Evolutionary conservation across 2,797 vertebrate genomes (phyloP), one percentile per base, ranked within the genome.

Genomic region (Platalea minor): DNA sequence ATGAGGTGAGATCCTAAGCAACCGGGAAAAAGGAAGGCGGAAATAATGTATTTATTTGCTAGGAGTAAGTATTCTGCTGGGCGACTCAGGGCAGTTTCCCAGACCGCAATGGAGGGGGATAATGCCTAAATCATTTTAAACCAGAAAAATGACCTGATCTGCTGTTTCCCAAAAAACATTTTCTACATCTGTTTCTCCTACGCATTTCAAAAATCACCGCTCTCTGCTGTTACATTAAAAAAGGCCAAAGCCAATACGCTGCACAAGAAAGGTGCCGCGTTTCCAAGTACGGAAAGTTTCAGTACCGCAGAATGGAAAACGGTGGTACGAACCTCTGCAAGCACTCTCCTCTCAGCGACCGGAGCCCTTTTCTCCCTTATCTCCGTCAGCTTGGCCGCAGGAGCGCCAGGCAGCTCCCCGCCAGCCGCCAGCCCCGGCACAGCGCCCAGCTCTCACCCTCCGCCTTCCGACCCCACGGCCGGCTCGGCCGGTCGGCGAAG

Each of bases 1-100:
- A 95, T 31, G 88, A 84, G 93, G 93, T 91, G 93, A 95, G 83
- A 89, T 63, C 68, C 92, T 86, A 57, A 90, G 77, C 67, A 69
- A 76, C 56, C 1, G 1, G 75, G 64, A 54, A 3, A 75, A 85
- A 79, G 2, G 10, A 29, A 89, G 92, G 51, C 7, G 4, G 80
- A 90, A 90, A 91, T 57, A 37, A 75, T 10, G 33, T 24, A 51
- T 13, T 81, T 78, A 29, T 83, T 74, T 84, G 74, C 79, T 51
- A 75, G 87, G 65, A 84, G 57, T 28, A 26, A 73, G 76, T n/a
- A 17, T 20, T 77, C 41, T 33, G 54, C 83, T 69, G 61, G 5
- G 67, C 59, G 33, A 7, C 14, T 20, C 75, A 43, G 48, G 82
- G 75, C 72, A 57, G 82, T 26, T 75, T 64, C 83, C 85, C 92